These are phyloP conservation scores for Drosophila busckii DNA, from an alignment of 1,140 invertebrate genomes.

Conservation along the genomic window DNA sequence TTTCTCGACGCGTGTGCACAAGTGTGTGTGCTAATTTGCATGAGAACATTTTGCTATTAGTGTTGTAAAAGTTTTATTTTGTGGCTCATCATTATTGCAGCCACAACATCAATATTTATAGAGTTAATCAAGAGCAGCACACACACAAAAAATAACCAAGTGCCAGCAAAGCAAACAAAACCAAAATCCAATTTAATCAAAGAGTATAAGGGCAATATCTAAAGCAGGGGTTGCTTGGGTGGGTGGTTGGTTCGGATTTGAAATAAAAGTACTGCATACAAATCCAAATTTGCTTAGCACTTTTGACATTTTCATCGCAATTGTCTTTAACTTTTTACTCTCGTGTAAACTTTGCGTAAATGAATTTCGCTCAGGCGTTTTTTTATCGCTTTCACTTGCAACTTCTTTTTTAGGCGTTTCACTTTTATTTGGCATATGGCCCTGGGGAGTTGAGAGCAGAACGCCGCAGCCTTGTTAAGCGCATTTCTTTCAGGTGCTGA, in stretches of 20 bases:
- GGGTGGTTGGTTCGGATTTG: neutral
- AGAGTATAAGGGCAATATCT: no score
- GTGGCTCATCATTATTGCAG: neutral
- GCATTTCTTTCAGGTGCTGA: conserved; percentile 51
- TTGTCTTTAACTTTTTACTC: conserved; percentile 45
- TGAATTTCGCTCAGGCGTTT: conserved; percentile 51
- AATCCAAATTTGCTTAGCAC: conserved; percentile 32
- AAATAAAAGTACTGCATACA: conserved; percentile 41
- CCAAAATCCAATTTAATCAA: conserved; percentile 39
- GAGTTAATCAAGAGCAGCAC: conserved; percentile 29
- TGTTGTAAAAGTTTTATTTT: conserved; percentile 2
- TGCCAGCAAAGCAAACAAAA: conserved; percentile 17
- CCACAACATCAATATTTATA: conserved; percentile 34
- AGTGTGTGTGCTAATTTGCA: conserved; percentile 41
- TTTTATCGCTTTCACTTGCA: conserved; percentile 6
- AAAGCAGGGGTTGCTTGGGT: neutral
- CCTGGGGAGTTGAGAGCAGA: conserved; percentile 53
- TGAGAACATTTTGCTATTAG: conserved; percentile 32
- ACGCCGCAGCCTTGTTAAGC: no score
- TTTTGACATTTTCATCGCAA: conserved; percentile 31
- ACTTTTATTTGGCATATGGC: conserved; percentile 39
- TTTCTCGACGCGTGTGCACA: conserved; percentile 14
- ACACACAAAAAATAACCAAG: conserved; percentile 33
- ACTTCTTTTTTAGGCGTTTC: conserved; percentile 27
- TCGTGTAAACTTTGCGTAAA: conserved; percentile 59